Evolutionary conservation across 2,113 vertebrate species (phyloP), one percentile per base, ranked within the genome.

Genomic region (Rhizomys pruinosus): DNA sequence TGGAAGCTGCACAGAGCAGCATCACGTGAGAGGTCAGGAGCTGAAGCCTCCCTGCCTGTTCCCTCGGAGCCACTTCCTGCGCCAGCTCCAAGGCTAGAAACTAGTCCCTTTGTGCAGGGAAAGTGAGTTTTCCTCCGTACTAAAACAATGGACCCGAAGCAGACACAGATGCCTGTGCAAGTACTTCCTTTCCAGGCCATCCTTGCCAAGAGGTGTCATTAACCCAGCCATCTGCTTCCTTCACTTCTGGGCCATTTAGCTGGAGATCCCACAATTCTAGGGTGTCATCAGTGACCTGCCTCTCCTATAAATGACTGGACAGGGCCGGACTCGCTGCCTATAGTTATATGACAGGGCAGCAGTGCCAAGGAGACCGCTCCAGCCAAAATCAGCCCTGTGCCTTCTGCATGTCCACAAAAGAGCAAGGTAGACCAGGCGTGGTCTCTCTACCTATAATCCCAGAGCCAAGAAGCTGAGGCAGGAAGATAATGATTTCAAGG

Each of bases 201-300:
- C 87, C 55, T 16, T 0, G 25, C 82, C 69, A 42, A 89, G 64
- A 39, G 68, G 39, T 63, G 52, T 37, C 79, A 94, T 84, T 42
- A 72, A 63, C 27, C 86, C 17, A n/a, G 55, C 69, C 93, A 87
- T 80, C 94, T 93, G 94, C 91, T 85, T 92, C 95, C 93, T 92
- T 42, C 0, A 1, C 66, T 73, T 77, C 69, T 27, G 0, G 19
- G 64, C 63, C 84, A 61, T 94, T 73, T 87, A 76, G 69, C 74
- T 72, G 71, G 16, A 0, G 52, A 29, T 32, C 44, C 32, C 71
- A 80, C 78, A 42, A 16, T 29, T 78, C 52, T 13, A 64, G 42
- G 66, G n/a, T 77, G 34, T 72, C 66, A 7, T 42, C 9, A 4
- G 74, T 22, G 17, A 23, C 80, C 94, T 23, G 20, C 55, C 80